Conservation (phyloP, 2,888 invertebrate genomes). For the Leptinotarsa tumamoca region DNA sequence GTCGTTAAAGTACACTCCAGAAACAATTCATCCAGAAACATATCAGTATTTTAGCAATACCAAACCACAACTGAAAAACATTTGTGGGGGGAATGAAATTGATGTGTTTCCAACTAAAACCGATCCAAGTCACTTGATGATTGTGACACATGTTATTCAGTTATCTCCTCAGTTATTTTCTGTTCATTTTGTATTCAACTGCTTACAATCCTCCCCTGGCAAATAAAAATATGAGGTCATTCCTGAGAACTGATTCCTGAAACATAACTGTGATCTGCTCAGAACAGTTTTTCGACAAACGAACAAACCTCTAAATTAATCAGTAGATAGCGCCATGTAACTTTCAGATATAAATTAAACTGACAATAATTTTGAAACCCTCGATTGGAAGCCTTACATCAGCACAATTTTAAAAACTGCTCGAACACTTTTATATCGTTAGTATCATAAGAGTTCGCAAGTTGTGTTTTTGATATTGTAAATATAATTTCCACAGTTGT, state of each 20-base stretch:
- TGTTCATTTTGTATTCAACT: too few species aligned
- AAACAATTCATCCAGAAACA: neutral
- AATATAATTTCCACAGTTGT: conserved; percentile 9
- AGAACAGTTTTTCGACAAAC: too few species aligned
- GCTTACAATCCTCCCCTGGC: too few species aligned
- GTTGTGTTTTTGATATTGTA: conserved; percentile 21
- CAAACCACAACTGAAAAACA: neutral
- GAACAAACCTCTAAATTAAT: too few species aligned
- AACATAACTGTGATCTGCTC: too few species aligned
- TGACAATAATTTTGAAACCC: conserved; percentile 38
- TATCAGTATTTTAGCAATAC: conserved; percentile 16
- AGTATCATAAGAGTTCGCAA: conserved; percentile 21
- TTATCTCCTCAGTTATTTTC: too few species aligned
- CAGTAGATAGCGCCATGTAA: neutral
- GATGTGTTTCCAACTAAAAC: too few species aligned
- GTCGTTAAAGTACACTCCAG: neutral
- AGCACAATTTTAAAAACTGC: conserved; percentile 28
- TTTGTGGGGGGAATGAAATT: too few species aligned
- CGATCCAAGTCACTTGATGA: too few species aligned
- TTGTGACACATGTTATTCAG: too few species aligned
- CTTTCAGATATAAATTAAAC: conserved; percentile 2
- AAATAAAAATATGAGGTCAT: too few species aligned
- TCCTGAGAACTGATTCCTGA: too few species aligned
- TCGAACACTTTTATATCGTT: conserved; percentile 21
- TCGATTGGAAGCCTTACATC: conserved; percentile 22